These are phyloP conservation scores for Hyposoter dolosus DNA, from an alignment of 2,888 invertebrate genomes.

Conservation along the genomic window DNA sequence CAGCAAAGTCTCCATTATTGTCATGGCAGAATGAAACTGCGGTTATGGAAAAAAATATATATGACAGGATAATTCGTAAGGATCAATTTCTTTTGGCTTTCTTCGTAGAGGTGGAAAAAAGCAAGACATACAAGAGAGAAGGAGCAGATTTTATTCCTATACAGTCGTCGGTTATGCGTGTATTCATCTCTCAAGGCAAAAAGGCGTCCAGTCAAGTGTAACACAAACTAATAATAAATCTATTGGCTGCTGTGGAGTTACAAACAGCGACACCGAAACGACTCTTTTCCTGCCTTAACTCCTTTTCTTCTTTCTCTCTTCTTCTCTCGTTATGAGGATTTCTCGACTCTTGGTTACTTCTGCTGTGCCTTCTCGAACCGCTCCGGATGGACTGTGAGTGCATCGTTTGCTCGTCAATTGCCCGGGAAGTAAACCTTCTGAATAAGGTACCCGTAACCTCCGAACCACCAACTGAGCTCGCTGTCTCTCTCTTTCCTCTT, in stretches of 20 bases:
- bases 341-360: constrained; percentile 58
- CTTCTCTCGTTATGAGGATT: constrained; percentile 44
- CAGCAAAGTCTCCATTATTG: constrained; percentile 19
- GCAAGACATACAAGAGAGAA: background rate
- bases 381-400: constrained; percentile 31
- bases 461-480: constrained; percentile 45
- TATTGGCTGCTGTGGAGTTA: constrained; percentile 51
- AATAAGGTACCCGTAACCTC: constrained; percentile 44
- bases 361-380: constrained; percentile 16
- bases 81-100: constrained; percentile 85
- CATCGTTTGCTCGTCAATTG: constrained; percentile 28
- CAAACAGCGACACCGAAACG: constrained; percentile 45
- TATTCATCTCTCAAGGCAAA: constrained; percentile 68
- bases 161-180: constrained; percentile 9
- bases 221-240: constrained; percentile 69
- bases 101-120: constrained; percentile 34
- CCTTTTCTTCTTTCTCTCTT: constrained; percentile 8
- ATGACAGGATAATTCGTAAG: constrained; percentile 70
- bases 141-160: constrained; percentile 11
- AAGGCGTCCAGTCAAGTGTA: constrained; percentile 75
- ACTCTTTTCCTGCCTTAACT: constrained; percentile 25
- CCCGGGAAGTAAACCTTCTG: constrained; percentile 25
- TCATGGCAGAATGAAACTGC: constrained; percentile 26
- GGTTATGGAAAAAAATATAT: constrained; percentile 30
- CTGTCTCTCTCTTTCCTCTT: constrained; percentile 48